These are phyloP conservation scores for Temnothorax rugatulus DNA, from an alignment of 2,888 invertebrate genomes.

Conservation along the genomic window DNA sequence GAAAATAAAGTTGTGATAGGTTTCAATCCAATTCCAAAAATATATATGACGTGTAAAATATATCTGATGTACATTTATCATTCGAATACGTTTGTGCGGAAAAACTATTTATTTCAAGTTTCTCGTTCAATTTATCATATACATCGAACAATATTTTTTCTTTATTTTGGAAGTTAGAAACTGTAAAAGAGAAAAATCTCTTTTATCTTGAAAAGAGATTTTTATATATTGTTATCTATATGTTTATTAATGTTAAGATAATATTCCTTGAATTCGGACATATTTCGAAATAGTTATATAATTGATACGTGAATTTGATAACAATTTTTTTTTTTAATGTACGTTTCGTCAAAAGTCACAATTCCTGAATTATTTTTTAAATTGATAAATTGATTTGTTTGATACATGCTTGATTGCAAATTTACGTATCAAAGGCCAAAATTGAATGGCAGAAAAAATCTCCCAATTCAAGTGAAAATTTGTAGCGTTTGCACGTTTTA, in stretches of 20 bases:
- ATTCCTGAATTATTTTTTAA: conserved; percentile 13
- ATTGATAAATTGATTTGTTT: not conserved
- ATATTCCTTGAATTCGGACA: conserved; percentile 67
- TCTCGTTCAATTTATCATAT: conserved; percentile 19
- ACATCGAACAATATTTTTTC: not conserved
- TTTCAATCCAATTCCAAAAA: not conserved
- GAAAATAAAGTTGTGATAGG: not conserved
- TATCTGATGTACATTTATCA: not conserved
- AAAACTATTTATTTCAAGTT: not conserved
- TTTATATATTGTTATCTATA: conserved; percentile 16
- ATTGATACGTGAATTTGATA: conserved; percentile 48
- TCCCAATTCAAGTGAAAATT: conserved; percentile 67
- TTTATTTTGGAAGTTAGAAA: conserved; percentile 39
- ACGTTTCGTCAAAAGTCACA: not conserved
- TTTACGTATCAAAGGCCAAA: conserved; percentile 45
- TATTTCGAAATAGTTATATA: conserved; percentile 19
- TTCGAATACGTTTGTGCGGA: not conserved
- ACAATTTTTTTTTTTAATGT: not conserved
- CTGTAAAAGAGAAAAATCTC: conserved; percentile 2
- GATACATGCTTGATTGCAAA: not conserved
- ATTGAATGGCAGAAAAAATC: not conserved
- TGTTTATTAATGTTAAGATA: conserved; percentile 21
- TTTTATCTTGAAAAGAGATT: conserved; percentile 31
- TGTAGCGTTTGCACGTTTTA: conserved; percentile 54
- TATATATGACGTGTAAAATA: not conserved